Evolutionary conservation across 2,797 vertebrate species (phyloP), one percentile per base, ranked within the genome.

Genomic region (Sparidentex hasta): DNA sequence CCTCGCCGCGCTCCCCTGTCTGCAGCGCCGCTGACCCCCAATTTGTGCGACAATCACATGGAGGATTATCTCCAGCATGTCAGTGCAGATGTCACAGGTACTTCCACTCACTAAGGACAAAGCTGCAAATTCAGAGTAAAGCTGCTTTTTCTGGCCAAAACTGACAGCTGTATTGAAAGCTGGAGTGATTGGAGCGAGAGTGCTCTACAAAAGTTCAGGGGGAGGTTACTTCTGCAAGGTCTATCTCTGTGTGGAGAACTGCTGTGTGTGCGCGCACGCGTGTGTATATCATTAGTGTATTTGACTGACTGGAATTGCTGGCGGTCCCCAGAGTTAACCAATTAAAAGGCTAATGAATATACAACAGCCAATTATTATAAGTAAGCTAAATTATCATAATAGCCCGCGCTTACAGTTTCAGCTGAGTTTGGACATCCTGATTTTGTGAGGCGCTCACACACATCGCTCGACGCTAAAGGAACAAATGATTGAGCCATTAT

Each of bases 31-130:
- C 43, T 96, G 96, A 95, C 95, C 97, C 96, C 96, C 95, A 94
- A 97, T 97, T 97, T 97, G 97, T 97, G 96, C 83, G 93, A 96
- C 95, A 94, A 95, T 93, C 93, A 95, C 95, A 93, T 95, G 86
- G 95, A 96, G 94, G 90, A 90, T 96, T 95, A 93, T 92, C 94
- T 77, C 72, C 75, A 88, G 92, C 93, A 89, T 95, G 95, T 95
- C 95, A 90, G 95, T 95, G 94, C 96, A 97, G 96, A 97, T 97
- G 96, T 97, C 95, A 83, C 93, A 95, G 96, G 96, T 95, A 96
- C 90, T 83, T 88, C 82, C 82, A 84, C 87, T 85, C 76, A 46
- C 86, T 87, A 78, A 89, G 88, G 87, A 93, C 85, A 90, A 84
- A 85, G 88, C 90, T 81, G 79, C 83, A 91, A 84, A 89, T 88